Base-by-base conservation (phyloP, 2,888 invertebrate genomes). In the Ichneumoninae sp. region DNA sequence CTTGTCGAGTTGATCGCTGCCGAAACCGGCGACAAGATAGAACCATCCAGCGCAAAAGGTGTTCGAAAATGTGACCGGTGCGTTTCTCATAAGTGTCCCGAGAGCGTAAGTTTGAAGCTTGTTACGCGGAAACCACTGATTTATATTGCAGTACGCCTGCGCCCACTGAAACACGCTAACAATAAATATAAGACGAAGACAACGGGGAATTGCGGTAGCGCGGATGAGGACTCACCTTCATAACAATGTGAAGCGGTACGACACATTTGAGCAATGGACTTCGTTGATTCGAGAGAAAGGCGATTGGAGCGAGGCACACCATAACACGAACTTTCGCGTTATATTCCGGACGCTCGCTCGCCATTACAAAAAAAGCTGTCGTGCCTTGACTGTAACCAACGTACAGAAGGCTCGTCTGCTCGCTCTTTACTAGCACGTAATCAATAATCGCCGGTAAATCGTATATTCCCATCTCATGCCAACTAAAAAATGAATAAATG, bases 381-480 rank as follows among this genome's bases (percentile, higher is more conserved):
- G 94, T 94, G 44, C 95, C 96, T 91, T 96, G 95, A 60, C 95
- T 95, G 88, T 96, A 95, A 3, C 96, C 96, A 19, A 95, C 92
- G 89, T 95, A 95, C 87, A 94, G 94, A 4, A 96, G 87, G 57
- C 94, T 91, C 7, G 92, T 86, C 57, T 94, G 92, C 1, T 94
- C 93, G 0, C 95, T 95, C 33, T 90, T 89, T 8, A 92, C 89
- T 50, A 93, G 88, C 52, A 95, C 94, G 86, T 95, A 95, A 88
- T 96, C 94, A 79, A 96, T 94, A 91, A 94, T 95, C 0, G 96
- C 95, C 19, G 96, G 95, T 57, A 96, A 86, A 89, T 96, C 96
- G 88, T 95, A 95, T 70, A 92, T 88, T 0, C 95, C 95, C 94
- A 96, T 95, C 88, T 96, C 95, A 89, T 96, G 95, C 94, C 95